Percentiles rank a stretch among this genome's conserved stretches.
Evolutionary conservation across 1,140 invertebrate species (phyloP).

Genomic region (Oryctes rhinoceros): DNA sequence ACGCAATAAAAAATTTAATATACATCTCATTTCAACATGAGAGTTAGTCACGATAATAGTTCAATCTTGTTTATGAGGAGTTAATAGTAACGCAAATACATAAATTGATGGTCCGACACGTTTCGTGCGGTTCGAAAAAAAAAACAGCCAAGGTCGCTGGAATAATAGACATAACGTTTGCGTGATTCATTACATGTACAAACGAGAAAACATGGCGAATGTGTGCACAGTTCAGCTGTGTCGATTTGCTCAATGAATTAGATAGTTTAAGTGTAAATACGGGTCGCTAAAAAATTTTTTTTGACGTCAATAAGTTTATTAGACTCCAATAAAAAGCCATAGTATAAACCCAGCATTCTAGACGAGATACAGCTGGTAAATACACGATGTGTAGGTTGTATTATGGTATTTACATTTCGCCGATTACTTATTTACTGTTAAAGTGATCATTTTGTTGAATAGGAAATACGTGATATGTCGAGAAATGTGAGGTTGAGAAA

Average conservation of each 20-base stretch:
- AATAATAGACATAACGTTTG: slow-evolving; percentile 20
- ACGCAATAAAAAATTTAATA: neutral
- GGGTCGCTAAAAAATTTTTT: slow-evolving; percentile 4
- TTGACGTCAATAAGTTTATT: slow-evolving; percentile 11
- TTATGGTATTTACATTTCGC: neutral
- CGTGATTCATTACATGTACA: slow-evolving; percentile 17
- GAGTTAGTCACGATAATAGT: slow-evolving; percentile 33
- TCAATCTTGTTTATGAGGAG: slow-evolving; percentile 25
- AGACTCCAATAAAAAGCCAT: neutral
- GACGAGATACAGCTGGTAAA: neutral
- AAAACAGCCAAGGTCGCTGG: slow-evolving; percentile 22
- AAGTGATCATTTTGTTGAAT: neutral
- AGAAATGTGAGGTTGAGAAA: neutral
- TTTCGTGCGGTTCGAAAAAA: slow-evolving; percentile 9
- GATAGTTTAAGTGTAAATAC: slow-evolving; percentile 26
- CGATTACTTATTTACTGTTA: neutral
- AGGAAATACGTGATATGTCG: neutral
- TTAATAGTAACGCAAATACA: slow-evolving; percentile 21
- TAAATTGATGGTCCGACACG: slow-evolving; percentile 35
- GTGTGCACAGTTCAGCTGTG: slow-evolving; percentile 26
- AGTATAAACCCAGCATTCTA: neutral
- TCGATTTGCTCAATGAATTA: slow-evolving; percentile 26
- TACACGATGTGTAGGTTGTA: neutral
- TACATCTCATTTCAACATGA: neutral
- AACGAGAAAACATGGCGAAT: slow-evolving; percentile 1